Percentiles rank a stretch among this genome's conserved stretches.
These are phyloP conservation scores for Conops quadrifasciatus DNA, from an alignment of 2,888 invertebrate species.

Conservation along the genomic window DNA sequence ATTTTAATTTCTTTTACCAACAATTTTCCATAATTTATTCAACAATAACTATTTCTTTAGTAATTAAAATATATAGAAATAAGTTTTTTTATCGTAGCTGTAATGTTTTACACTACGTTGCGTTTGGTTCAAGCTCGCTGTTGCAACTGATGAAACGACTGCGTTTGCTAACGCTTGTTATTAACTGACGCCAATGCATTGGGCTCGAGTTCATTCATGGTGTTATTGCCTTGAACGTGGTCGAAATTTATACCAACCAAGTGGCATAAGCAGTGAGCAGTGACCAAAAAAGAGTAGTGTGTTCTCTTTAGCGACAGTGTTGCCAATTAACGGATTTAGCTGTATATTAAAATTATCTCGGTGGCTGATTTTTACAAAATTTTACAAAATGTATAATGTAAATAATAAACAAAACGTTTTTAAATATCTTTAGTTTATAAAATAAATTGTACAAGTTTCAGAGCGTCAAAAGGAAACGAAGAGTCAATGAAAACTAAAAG, in stretches of 20 bases:
- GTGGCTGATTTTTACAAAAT: no score
- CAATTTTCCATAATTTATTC: no score
- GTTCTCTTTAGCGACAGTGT: neutral
- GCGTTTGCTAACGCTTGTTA: constrained; percentile 43
- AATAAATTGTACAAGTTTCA: no score
- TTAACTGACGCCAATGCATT: constrained; percentile 32
- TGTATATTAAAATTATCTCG: no score
- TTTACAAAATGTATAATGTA: no score
- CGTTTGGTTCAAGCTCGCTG: constrained; percentile 46
- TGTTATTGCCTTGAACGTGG: neutral
- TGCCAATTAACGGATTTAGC: no score
- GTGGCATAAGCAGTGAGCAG: neutral
- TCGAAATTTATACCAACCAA: constrained; percentile 14
- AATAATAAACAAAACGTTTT: no score
- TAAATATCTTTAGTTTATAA: no score
- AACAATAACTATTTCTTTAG: no score
- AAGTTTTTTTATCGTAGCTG: neutral
- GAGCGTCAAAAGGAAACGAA: no score
- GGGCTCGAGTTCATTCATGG: constrained; percentile 24
- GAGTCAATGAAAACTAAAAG: no score
- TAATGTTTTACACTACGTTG: constrained; percentile 26
- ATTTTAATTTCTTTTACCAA: no score
- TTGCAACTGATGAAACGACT: constrained; percentile 47
- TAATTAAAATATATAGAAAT: neutral
- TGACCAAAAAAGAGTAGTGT: neutral